These are phyloP conservation scores for Enteromius treurensis DNA, from an alignment of 2,797 vertebrate species.

Conservation along the genomic window DNA sequence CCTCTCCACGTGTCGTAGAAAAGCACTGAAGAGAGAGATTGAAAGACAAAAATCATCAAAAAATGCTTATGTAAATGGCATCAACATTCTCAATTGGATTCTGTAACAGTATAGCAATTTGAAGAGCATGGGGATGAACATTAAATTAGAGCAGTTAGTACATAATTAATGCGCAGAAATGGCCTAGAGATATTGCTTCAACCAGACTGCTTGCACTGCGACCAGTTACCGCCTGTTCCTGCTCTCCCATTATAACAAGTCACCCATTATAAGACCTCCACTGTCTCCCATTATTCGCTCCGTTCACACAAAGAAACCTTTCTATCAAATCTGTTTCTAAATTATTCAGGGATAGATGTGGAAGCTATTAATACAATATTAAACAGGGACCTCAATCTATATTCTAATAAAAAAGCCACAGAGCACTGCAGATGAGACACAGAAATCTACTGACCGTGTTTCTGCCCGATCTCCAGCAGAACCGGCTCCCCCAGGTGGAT, in stretches of 20 bases:
- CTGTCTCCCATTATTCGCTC: neutral
- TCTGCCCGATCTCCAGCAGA: constrained; percentile 82
- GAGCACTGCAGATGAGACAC: neutral
- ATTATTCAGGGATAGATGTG: constrained; percentile 26
- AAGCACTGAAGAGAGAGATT: neutral
- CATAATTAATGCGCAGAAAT: constrained; percentile 49
- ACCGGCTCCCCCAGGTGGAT: constrained; percentile 83
- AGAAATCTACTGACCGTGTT: constrained; percentile 74
- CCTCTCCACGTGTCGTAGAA: neutral
- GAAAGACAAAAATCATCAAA: neutral
- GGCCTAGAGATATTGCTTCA: constrained; percentile 32
- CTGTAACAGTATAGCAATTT: constrained; percentile 24
- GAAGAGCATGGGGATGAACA: constrained; percentile 37
- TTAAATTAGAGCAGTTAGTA: constrained; percentile 42
- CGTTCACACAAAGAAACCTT: constrained; percentile 15
- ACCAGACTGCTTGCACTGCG: constrained; percentile 19
- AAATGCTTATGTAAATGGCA: constrained; percentile 2
- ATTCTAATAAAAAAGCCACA: neutral
- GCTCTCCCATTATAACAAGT: constrained; percentile 17
- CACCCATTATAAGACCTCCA: constrained; percentile 12
- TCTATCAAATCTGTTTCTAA: constrained; percentile 18
- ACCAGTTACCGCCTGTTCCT: constrained; percentile 28
- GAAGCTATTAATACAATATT: constrained; percentile 28
- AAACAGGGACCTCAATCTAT: constrained; percentile 5
- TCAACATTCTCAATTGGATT: constrained; percentile 27